These are phyloP conservation scores for Perizoma flavofasciatum DNA, from an alignment of 2,888 invertebrate species.

Conservation along the genomic window DNA sequence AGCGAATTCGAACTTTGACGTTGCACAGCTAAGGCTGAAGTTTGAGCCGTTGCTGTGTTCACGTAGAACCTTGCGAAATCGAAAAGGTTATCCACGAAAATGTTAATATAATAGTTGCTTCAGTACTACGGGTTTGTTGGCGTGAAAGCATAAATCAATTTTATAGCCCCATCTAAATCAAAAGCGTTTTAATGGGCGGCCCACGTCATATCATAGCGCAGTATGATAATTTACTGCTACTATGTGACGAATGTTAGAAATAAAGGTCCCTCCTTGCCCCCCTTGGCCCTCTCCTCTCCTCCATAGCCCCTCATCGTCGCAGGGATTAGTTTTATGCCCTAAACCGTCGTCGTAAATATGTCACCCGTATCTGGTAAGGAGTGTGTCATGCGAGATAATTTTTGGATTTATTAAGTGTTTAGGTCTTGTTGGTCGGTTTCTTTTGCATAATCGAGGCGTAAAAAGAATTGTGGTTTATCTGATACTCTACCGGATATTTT, in stretches of 20 bases:
- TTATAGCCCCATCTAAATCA: conserved; percentile 85
- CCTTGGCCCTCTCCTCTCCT: conserved; percentile 43
- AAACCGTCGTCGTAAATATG: conserved; percentile 81
- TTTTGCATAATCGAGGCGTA: conserved; percentile 25
- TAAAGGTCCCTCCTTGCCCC: conserved; percentile 72
- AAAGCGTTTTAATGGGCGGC: conserved; percentile 85
- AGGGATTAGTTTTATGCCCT: conserved; percentile 81
- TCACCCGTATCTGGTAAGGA: conserved; percentile 75
- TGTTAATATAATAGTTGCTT: conserved; percentile 84
- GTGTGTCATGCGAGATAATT: conserved; percentile 74
- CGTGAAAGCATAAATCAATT: conserved; percentile 85
- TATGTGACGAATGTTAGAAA: conserved; percentile 85
- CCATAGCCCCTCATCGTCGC: conserved; percentile 49
- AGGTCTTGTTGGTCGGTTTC: conserved; percentile 32
- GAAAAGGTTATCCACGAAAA: conserved; percentile 82
- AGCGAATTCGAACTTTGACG: conserved; percentile 37
- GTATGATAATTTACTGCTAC: conserved; percentile 84
- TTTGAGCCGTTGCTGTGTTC: conserved; percentile 33
- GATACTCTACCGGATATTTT: not conserved
- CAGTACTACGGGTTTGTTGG: conserved; percentile 83
- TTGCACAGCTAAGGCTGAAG: conserved; percentile 36
- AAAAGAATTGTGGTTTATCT: not conserved
- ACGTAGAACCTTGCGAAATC: conserved; percentile 68
- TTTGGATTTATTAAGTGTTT: conserved; percentile 73
- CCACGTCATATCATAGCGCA: conserved; percentile 84